A percentile compares a stretch with the other conserved stretches of the same genome.
These are phyloP conservation scores for Paratilapia polleni DNA, from an alignment of 2,113 vertebrate genomes.

Conservation along the genomic window DNA sequence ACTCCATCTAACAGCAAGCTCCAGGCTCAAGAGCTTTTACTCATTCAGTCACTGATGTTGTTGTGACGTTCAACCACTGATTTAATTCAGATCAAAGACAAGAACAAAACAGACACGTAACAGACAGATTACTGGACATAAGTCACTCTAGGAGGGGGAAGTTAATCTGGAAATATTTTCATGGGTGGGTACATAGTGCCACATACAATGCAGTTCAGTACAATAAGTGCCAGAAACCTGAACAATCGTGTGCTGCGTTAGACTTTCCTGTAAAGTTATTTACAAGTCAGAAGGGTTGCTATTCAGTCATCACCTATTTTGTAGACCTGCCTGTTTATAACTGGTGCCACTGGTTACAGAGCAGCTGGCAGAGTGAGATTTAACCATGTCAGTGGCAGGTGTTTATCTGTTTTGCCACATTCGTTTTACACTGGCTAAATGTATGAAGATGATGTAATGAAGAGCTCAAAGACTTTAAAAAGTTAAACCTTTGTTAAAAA, in stretches of 20 bases:
- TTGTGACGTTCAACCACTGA: neutral
- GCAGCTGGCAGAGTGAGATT: neutral
- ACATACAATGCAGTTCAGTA: slow-evolving; percentile 9
- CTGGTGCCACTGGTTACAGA: neutral
- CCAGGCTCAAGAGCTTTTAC: neutral
- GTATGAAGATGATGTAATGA: neutral
- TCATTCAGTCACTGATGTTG: neutral
- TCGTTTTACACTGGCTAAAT: neutral
- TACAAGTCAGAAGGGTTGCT: neutral
- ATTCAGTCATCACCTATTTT: neutral
- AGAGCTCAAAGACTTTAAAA: no score
- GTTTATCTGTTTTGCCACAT: neutral
- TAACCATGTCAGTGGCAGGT: neutral
- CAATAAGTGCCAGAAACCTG: neutral
- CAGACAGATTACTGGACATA: neutral
- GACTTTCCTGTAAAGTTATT: neutral
- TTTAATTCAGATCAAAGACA: neutral
- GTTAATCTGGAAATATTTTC: neutral
- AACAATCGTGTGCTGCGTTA: neutral
- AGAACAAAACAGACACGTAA: neutral
- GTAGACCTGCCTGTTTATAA: neutral
- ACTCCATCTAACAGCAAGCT: neutral
- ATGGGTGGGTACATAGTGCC: neutral
- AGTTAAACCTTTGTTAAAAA: no score
- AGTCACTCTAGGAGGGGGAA: neutral